phyloP scores from a whole-genome alignment of 2,888 invertebrate species.

The Sesia apiformis region DNA sequence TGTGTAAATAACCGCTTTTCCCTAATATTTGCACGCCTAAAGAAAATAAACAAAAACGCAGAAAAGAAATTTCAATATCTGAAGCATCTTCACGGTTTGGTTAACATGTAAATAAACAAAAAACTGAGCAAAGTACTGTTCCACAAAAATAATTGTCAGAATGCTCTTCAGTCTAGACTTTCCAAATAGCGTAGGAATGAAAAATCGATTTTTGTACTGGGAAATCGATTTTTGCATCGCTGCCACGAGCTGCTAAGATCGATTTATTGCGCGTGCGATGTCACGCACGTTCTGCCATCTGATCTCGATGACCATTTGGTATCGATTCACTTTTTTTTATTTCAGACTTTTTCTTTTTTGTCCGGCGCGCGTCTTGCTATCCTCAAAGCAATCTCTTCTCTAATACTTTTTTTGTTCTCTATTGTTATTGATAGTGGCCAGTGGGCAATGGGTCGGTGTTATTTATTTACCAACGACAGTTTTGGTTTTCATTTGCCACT shows the following conservation, averaged over 20 bases:
- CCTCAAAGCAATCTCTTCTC: constrained; percentile 34
- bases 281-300: constrained; percentile 53
- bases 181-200: not conserved
- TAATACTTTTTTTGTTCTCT: constrained; percentile 20
- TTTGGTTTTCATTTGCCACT: too few relatives aligned
- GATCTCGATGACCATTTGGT: constrained; percentile 40
- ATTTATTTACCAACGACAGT: not conserved
- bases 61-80: not conserved
- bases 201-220: constrained; percentile 10
- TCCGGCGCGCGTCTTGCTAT: constrained; percentile 40
- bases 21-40: not conserved
- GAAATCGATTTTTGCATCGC: constrained; percentile 51
- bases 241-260: constrained; percentile 38
- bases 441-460: constrained; percentile 33
- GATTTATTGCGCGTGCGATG: constrained; percentile 46
- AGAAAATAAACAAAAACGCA: not conserved
- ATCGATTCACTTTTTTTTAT: constrained; percentile 40
- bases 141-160: not conserved
- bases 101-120: not conserved
- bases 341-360: constrained; percentile 36
- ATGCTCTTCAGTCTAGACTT: not conserved
- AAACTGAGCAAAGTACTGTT: too few relatives aligned
- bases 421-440: constrained; percentile 36
- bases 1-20: too few relatives aligned
- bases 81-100: not conserved